These are phyloP conservation scores for Lepidocolaptes lacrymiger DNA, from an alignment of 2,797 vertebrate genomes.

Conservation along the genomic window DNA sequence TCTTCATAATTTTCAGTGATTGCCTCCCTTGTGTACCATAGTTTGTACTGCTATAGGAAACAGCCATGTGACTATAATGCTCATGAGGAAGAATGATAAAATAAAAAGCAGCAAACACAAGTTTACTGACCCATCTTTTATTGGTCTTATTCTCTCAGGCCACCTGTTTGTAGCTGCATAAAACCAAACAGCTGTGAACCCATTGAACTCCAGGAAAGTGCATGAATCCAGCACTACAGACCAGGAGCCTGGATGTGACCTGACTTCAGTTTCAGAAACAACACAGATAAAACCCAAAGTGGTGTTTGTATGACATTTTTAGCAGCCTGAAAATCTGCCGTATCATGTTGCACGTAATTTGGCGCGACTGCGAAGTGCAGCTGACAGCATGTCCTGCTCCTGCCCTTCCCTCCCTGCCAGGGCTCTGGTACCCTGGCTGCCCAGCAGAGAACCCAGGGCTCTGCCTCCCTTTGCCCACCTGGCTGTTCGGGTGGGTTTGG, in stretches of 20 bases:
- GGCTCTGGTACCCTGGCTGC: rapidly evolving
- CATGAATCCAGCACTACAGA: background rate
- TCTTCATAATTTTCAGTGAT: background rate
- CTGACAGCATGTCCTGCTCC: background rate
- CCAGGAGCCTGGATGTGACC: conserved; percentile 9
- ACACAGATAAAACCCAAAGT: conserved; percentile 7
- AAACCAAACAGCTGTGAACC: conserved; percentile 45
- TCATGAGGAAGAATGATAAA: background rate
- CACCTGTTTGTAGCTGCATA: conserved; percentile 23
- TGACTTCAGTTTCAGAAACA: conserved; percentile 26
- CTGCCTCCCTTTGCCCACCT: background rate
- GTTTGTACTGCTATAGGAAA: background rate
- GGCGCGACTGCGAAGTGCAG: background rate
- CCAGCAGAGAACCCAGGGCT: background rate
- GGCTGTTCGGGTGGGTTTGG: background rate
- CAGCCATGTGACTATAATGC: background rate
- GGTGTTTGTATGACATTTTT: background rate
- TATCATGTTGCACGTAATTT: background rate
- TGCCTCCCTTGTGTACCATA: background rate
- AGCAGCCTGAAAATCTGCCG: background rate
- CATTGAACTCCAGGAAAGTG: conserved; percentile 13
- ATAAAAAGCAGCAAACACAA: background rate
- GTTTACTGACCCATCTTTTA: conserved; percentile 17
- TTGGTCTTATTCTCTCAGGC: conserved; percentile 15
- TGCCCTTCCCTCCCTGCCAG: background rate